Base-by-base conservation (phyloP, 2,113 vertebrate species). In the Boulengeromyrus knoepffleri region DNA sequence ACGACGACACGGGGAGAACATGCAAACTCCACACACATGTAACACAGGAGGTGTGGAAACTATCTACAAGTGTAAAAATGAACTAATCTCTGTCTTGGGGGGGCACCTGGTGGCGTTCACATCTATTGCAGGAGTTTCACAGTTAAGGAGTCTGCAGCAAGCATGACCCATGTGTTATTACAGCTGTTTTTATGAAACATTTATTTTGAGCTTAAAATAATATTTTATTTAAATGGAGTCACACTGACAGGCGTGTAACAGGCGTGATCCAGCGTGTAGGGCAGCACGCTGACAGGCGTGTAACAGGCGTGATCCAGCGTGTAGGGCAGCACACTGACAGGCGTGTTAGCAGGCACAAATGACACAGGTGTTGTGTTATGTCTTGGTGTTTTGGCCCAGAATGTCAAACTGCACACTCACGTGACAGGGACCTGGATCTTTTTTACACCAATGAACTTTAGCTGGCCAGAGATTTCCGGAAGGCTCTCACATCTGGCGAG, bases 401-500 rank as follows among this genome's bases (percentile, higher is more conserved):
- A 85, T 85, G 45, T 47, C 7, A 85, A 47, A 85, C 83, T 36
- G 27, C 49, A 87, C 85, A 95, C 96, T 95, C 95, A 96, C 97
- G 95, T 97, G 91, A 97, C 96, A 56, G 97, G 97, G 88, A 93
- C 94, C 7, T 97, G 97, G 89, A 98, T 97, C 94, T 97, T 96
- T 92, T 96, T 97, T 24, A 97, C 97, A 0, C 97, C 97, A 74
- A 98, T 97, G 93, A 97, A 97, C 56, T 96, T 95, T 80, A 98
- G 96, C 70, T 97, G 97, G 0, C 97, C 96, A 91, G 95, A 96
- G 86, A 97, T 97, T 89, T 97, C 96, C 15, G 97, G 97, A 90
- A 98, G 97, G 92, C 97, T 98, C n/a, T 97, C 96, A 66, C 97
- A 98, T 17, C 97, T 95, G 62, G 97, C 96, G 47, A 98, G 97